Base-by-base conservation (phyloP, 2,113 vertebrate species). In the Bolborhynchus lineola region DNA sequence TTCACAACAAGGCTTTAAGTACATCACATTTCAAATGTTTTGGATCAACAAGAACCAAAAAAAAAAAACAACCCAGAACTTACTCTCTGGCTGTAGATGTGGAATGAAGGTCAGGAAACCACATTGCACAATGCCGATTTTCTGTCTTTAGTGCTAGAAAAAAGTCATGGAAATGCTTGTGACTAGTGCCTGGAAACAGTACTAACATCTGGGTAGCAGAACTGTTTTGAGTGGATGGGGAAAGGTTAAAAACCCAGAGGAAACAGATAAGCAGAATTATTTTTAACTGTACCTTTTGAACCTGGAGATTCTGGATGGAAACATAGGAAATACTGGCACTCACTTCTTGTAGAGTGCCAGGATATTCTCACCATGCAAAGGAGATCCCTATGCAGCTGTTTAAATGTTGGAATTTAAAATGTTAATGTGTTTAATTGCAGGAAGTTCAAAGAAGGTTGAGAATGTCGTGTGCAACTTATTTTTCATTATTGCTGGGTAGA, bases 351-450 rank as follows among this genome's bases (percentile, higher is more conserved):
- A 76, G 31, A 89, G 20, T 0, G 3, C 79, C 42, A 62, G 25
- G 15, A 11, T 44, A 21, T 82, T 86, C 37, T 84, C 59, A 67
- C 18, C 64, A 9, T 25, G 7, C 4, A 6, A 82, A 71, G 70
- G 55, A 68, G 69, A 71, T 78, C 24, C 55, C 74, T 39, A 14
- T 74, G 57, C 77, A 94, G 65, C 60, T 91, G 72, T 94, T 88
- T 92, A 86, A 92, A 65, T 79, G 86, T 33, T 84, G 59, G 35
- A 81, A 92, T 77, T 90, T 82, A 33, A 72, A 92, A 92, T 72
- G 42, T 84, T 95, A 71, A 91, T 82, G 17, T 91, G 35, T 79
- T 90, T 93, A 92, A 86, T 89, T 87, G 65, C 37, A 84, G 25
- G 21, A 90, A 83, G 50, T 78, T 93, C 57, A 80, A 82, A 39